A percentile compares a stretch with the other conserved stretches of the same genome.
Evolutionary conservation across 2,888 invertebrate species (phyloP).

Genomic region (Lysandra coridon): DNA sequence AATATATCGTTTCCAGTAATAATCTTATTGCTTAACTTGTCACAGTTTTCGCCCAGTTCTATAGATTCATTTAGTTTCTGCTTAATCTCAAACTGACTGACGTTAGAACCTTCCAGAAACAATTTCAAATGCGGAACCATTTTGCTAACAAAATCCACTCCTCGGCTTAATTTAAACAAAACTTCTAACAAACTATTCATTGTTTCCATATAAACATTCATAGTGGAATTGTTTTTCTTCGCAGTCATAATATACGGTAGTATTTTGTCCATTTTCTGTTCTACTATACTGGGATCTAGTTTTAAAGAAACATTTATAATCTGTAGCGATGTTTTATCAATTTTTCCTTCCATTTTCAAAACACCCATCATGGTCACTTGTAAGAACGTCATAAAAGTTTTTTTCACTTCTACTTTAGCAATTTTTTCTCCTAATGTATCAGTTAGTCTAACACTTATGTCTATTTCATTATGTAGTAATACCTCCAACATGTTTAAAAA

Average conservation of each 20-base stretch:
- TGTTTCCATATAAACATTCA: conserved; percentile 58
- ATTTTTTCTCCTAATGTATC: conserved; percentile 65
- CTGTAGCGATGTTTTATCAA: conserved; percentile 60
- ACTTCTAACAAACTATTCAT: conserved; percentile 66
- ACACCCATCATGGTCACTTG: conserved; percentile 65
- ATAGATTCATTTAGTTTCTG: conserved; percentile 50
- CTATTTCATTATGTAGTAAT: conserved; percentile 62
- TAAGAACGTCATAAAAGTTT: conserved; percentile 62
- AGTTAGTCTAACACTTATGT: conserved; percentile 62
- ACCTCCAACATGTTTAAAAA: conserved; percentile 64
- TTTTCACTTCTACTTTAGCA: conserved; percentile 65
- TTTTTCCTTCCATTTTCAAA: conserved; percentile 63
- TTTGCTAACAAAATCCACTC: conserved; percentile 61
- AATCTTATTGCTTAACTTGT: conserved; percentile 58
- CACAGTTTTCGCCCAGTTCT: conserved; percentile 47
- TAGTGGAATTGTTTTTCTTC: conserved; percentile 54
- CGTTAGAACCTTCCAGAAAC: conserved; percentile 59
- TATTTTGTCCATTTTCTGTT: conserved; percentile 61
- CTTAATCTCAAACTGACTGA: conserved; percentile 60
- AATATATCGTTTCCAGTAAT: conserved; percentile 63
- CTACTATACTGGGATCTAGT: conserved; percentile 68
- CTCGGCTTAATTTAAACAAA: conserved; percentile 69
- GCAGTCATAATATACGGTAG: conserved; percentile 64
- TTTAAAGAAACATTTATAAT: conserved; percentile 65
- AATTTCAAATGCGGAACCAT: conserved; percentile 64